Evolutionary conservation across 1,140 invertebrate genomes (phyloP).

Genomic region (Pseudomyrmex flavicornis): DNA sequence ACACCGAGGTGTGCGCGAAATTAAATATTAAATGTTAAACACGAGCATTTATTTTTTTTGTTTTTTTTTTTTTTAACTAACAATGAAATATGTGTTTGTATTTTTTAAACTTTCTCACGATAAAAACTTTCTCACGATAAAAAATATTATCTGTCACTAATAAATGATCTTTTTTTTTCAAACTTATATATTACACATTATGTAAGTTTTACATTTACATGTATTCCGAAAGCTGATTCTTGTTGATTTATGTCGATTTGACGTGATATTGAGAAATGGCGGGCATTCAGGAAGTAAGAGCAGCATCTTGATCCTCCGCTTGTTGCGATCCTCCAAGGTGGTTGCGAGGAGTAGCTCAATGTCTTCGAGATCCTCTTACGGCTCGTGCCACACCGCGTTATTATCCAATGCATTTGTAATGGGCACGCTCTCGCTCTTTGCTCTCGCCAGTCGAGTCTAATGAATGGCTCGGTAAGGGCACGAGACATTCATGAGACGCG

Average conservation of each 20-base stretch:
- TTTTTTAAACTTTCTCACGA: no score
- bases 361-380: slow-evolving; percentile 62
- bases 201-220: neutral
- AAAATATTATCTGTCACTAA: no score
- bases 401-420: slow-evolving; percentile 76
- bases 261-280: neutral
- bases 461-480: slow-evolving; percentile 65
- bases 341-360: slow-evolving; percentile 42
- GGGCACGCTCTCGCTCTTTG: slow-evolving; percentile 60
- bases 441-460: slow-evolving; percentile 62
- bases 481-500: slow-evolving; percentile 67
- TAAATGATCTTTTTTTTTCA: no score
- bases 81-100: no score
- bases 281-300: slow-evolving; percentile 25
- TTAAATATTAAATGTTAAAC: slow-evolving; percentile 1
- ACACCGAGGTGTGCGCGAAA: neutral
- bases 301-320: slow-evolving; percentile 33
- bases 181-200: no score
- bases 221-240: neutral
- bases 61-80: neutral
- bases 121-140: no score
- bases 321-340: neutral
- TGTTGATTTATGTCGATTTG: slow-evolving; percentile 8
- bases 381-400: slow-evolving; percentile 67
- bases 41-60: neutral